Base-by-base conservation (phyloP, 2,113 vertebrate species). In the Pelmatolapia mariae region DNA sequence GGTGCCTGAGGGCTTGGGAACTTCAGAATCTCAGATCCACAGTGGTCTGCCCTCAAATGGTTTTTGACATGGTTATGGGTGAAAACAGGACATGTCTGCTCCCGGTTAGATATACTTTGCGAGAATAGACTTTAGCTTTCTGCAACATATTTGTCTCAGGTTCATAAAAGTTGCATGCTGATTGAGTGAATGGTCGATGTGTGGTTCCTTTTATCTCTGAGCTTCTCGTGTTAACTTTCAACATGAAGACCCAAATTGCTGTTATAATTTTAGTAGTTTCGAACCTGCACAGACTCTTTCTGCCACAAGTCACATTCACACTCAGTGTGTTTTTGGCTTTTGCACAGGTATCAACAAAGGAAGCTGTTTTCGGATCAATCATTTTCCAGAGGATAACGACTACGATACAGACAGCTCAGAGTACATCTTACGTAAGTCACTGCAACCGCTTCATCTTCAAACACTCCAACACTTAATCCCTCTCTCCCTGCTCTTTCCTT, bases 401-500 rank as follows among this genome's bases (percentile, higher is more conserved):
- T 99, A 99, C 0, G 98, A 99, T 93, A 98, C 98, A 0, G 98
- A 99, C 96, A 98, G 97, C 96, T 99, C 98, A 0, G 98, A 99
- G 90, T 99, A 99, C 92, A 98, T 99, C 93, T 96, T 99, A 89
- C 98, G 98, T 99, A 96, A 99, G 98, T 98, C 84, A 26, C 10
- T 59, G 85, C 61, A 90, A 92, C 89, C 54, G 38, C 79, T 79
- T 87, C 88, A 31, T 89, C 89, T 90, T 89, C 85, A 86, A 86
- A 91, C 89, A 52, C 85, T 81, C 45, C 47, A 84, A 52, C 82
- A 36, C 80, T 88, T 90, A 93, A 93, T 88, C 87, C 31, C 13
- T 33, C 31, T 33, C 16, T 50, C 83, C 8, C 31, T 38, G 3
- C 24, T 53, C 81, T 31, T 56, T 43, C 68, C 33, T n/a, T 22